These are phyloP conservation scores for Penaeus vannamei DNA, from an alignment of 1,140 invertebrate species.

Conservation along the genomic window DNA sequence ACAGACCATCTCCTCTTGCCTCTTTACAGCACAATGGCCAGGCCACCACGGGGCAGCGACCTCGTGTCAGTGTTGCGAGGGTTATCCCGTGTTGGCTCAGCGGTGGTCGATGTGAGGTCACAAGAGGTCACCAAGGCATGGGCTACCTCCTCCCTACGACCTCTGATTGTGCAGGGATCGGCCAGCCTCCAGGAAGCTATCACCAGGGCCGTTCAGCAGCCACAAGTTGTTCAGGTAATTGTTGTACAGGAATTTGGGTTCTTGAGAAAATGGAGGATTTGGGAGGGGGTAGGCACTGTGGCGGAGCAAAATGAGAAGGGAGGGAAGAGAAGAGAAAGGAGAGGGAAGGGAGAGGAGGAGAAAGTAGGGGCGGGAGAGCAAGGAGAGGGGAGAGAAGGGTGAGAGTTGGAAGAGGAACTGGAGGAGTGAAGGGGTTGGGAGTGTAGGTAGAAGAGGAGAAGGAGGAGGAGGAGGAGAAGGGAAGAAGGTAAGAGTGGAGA, in stretches of 20 bases:
- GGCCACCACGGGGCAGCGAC: slow-evolving; percentile 50
- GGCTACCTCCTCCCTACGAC: slow-evolving; percentile 53
- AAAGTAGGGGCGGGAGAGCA: too few species aligned
- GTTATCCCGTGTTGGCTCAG: slow-evolving; percentile 50
- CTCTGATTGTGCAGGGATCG: slow-evolving; percentile 14
- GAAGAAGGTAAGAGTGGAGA: too few species aligned
- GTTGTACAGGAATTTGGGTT: background rate
- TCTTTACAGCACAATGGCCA: slow-evolving; percentile 34
- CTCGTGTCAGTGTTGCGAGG: slow-evolving; percentile 43
- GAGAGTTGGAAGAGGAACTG: too few species aligned
- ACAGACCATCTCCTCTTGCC: background rate
- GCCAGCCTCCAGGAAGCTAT: slow-evolving; percentile 43
- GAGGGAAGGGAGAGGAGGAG: too few species aligned
- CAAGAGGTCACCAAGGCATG: slow-evolving; percentile 52
- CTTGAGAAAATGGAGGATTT: background rate
- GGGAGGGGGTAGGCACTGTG: too few species aligned
- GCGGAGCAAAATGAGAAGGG: too few species aligned
- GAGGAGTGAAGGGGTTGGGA: too few species aligned
- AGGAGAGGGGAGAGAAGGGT: too few species aligned
- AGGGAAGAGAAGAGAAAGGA: too few species aligned
- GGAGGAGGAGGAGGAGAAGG: too few species aligned
- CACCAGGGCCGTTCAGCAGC: slow-evolving; percentile 13
- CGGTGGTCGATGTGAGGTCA: slow-evolving; percentile 43
- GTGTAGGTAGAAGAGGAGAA: too few species aligned
- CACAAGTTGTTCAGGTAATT: slow-evolving; percentile 42